Conservation (phyloP, 30 jellyfish, hydroid and myxozoan species). For the Haliclystus octoradiatus region DNA sequence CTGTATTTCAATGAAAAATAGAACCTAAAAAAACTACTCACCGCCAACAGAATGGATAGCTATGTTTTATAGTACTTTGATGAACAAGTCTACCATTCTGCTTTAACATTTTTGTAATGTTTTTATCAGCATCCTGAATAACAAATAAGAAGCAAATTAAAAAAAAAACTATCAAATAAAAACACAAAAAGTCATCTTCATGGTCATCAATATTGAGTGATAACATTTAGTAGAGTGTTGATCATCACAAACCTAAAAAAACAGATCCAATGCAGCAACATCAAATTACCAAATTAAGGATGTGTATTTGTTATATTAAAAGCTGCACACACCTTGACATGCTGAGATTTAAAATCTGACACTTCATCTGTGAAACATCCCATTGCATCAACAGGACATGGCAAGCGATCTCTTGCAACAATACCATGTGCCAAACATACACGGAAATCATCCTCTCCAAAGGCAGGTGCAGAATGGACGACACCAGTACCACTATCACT, state of each 20-base stretch:
- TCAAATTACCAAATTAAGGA: background rate
- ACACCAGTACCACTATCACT: conserved; percentile 98
- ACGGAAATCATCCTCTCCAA: conserved; percentile 98
- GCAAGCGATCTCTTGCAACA: conserved; percentile 50
- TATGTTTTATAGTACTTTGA: conserved; percentile 76
- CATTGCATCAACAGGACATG: conserved; percentile 95
- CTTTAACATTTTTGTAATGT: conserved; percentile 60
- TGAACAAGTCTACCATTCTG: conserved; percentile 70
- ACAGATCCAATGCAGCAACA: background rate
- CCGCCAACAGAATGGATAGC: conserved; percentile 99
- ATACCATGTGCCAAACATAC: conserved; percentile 76
- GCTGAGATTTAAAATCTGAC: conserved; percentile 58
- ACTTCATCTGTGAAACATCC: conserved; percentile 83
- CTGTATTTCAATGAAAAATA: too few species aligned
- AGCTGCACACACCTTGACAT: conserved; percentile 54
- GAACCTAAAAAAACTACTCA: background rate
- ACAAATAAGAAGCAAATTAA: background rate
- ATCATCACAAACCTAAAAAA: too few species aligned
- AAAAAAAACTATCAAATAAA: background rate
- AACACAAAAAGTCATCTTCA: too few species aligned
- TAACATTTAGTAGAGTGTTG: too few species aligned
- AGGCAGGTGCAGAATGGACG: conserved; percentile 99
- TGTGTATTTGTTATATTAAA: background rate
- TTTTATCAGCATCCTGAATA: conserved; percentile 86
- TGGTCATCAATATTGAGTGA: too few species aligned